These are phyloP conservation scores for Cheilosia urbana DNA, from an alignment of 2,888 invertebrate species.

Conservation along the genomic window DNA sequence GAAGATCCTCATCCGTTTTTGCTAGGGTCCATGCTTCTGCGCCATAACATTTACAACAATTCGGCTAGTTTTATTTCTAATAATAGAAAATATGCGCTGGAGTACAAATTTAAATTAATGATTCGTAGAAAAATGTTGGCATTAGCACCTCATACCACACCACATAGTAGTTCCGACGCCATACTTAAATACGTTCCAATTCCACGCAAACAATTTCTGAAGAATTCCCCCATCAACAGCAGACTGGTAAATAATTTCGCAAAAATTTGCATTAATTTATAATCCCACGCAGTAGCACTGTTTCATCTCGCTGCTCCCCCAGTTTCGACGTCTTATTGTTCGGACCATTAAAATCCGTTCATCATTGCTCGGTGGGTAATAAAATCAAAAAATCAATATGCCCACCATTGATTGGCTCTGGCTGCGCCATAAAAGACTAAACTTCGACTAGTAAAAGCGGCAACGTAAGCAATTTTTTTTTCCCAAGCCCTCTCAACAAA, in stretches of 20 bases:
- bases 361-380: conserved; percentile 9
- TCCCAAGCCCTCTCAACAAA: conserved; percentile 21
- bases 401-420: conserved; percentile 33
- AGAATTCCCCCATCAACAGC: neutral
- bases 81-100: too few species aligned
- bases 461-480: conserved; percentile 19
- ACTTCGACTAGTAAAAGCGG: conserved; percentile 29
- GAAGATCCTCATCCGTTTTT: too few species aligned
- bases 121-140: conserved; percentile 4
- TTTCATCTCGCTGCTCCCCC: neutral
- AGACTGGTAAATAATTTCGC: conserved; percentile 4
- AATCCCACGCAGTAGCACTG: neutral
- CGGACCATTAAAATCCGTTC: conserved; percentile 10
- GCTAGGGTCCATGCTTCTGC: too few species aligned
- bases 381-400: conserved; percentile 35
- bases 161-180: neutral
- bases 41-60: too few species aligned
- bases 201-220: neutral
- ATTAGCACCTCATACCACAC: conserved; percentile 1
- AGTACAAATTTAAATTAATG: neutral
- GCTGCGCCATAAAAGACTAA: conserved; percentile 23
- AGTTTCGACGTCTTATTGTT: neutral
- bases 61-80: too few species aligned
- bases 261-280: conserved; percentile 33
- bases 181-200: neutral